phyloP scores from a whole-genome alignment of 2,113 vertebrate species.

The Zeus faber region DNA sequence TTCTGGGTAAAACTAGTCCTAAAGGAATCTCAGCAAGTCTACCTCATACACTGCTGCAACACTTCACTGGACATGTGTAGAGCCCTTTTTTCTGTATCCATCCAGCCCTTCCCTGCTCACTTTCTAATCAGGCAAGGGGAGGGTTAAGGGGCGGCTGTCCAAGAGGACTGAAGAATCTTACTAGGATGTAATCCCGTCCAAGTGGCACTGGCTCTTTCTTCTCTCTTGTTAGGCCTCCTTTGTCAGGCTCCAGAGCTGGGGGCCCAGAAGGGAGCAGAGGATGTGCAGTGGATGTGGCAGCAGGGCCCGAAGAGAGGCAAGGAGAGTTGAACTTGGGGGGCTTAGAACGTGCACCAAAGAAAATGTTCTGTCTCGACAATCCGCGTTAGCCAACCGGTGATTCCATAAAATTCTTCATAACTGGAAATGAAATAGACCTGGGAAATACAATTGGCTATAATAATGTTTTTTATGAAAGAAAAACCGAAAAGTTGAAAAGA shows the following conservation, averaged over 20 bases:
- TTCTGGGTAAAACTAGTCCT: constrained; percentile 49
- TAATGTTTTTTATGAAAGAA: too few relatives aligned
- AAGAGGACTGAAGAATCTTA: constrained; percentile 75
- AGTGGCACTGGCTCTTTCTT: constrained; percentile 80
- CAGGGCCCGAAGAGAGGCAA: constrained; percentile 72
- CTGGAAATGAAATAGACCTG: too few relatives aligned
- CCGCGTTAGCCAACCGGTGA: too few relatives aligned
- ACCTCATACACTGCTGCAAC: constrained; percentile 65
- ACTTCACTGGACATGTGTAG: constrained; percentile 70
- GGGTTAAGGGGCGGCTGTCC: constrained; percentile 72
- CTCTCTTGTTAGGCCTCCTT: constrained; percentile 77
- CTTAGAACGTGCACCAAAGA: too few relatives aligned
- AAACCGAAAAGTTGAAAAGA: too few relatives aligned
- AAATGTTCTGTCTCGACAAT: too few relatives aligned
- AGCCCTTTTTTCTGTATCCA: constrained; percentile 52
- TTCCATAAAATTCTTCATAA: too few relatives aligned
- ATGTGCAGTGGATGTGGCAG: constrained; percentile 84
- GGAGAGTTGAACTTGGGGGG: constrained; percentile 48
- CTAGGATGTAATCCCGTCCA: constrained; percentile 82
- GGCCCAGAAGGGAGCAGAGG: constrained; percentile 80
- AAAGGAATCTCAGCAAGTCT: constrained; percentile 51
- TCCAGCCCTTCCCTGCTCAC: constrained; percentile 68
- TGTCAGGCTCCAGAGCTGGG: constrained; percentile 82
- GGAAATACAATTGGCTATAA: too few relatives aligned
- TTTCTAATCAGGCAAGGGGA: constrained; percentile 72